Evolutionary conservation across 2,797 vertebrate species (phyloP).

Genomic region (Tolypeutes matacus): DNA sequence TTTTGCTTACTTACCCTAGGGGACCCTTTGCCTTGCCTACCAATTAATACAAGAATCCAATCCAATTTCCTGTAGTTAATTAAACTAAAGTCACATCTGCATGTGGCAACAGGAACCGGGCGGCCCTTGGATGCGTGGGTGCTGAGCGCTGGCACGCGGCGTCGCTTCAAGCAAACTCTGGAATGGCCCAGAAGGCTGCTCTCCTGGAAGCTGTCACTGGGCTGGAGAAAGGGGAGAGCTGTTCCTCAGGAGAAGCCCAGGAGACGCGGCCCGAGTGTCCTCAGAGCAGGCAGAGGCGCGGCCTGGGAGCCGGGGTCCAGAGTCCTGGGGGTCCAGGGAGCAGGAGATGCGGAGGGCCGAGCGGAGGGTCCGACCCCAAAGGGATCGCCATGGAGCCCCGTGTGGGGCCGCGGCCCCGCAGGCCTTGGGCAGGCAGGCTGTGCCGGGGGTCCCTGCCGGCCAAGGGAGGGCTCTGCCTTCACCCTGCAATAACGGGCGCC

Average conservation of each 20-base stretch:
- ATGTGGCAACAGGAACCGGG: not conserved
- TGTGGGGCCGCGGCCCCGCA: too few relatives aligned
- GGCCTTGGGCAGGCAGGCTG: too few relatives aligned
- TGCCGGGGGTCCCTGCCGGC: too few relatives aligned
- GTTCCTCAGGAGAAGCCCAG: not conserved
- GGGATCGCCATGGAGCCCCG: not conserved
- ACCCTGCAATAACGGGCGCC: not conserved
- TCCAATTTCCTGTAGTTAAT: not conserved
- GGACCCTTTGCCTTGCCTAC: not conserved
- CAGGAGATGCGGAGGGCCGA: not conserved
- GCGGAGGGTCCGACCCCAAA: not conserved
- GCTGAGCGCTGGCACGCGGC: rapidly evolving
- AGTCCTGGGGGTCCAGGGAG: not conserved
- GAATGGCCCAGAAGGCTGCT: not conserved
- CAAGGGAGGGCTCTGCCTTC: not conserved
- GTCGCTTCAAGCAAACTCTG: not conserved
- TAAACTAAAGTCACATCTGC: not conserved
- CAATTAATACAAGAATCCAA: not conserved
- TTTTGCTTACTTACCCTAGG: not conserved
- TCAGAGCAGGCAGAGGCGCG: too few relatives aligned
- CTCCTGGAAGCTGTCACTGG: not conserved
- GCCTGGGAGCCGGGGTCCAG: not conserved
- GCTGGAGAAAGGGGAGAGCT: not conserved
- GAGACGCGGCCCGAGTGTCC: not conserved
- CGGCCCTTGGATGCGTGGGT: not conserved